These are phyloP conservation scores for Apamea epomidion DNA, from an alignment of 2,888 invertebrate genomes.

Conservation along the genomic window DNA sequence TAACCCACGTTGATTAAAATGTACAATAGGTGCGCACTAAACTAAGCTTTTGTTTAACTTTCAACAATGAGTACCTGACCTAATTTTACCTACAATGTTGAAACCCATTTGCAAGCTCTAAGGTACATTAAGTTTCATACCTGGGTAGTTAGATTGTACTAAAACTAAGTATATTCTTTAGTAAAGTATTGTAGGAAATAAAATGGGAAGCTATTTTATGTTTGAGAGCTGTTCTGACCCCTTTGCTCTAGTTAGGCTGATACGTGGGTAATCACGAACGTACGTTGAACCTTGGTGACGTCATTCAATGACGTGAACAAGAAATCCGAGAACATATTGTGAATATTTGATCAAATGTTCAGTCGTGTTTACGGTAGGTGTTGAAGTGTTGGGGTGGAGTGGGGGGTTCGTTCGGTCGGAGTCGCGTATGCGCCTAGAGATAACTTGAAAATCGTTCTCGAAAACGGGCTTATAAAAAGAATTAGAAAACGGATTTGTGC, in stretches of 20 bases:
- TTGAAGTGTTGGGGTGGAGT: slow-evolving; percentile 16
- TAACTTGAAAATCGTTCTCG: background rate
- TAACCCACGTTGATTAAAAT: slow-evolving; percentile 38
- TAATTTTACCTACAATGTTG: slow-evolving; percentile 39
- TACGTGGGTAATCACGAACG: slow-evolving; percentile 51
- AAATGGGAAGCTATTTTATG: slow-evolving; percentile 43
- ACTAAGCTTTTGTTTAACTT: slow-evolving; percentile 47
- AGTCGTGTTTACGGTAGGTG: slow-evolving; percentile 7
- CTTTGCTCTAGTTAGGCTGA: slow-evolving; percentile 48
- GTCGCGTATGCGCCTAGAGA: background rate
- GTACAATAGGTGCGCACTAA: slow-evolving; percentile 31
- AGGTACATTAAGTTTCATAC: slow-evolving; percentile 31
- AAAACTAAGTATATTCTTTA: slow-evolving; percentile 29
- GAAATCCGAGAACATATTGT: slow-evolving; percentile 30
- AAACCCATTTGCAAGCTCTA: slow-evolving; percentile 19
- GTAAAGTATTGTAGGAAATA: slow-evolving; percentile 34
- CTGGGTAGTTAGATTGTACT: slow-evolving; percentile 2
- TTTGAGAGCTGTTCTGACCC: slow-evolving; percentile 30
- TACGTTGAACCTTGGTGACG: slow-evolving; percentile 58
- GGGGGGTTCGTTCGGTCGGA: background rate
- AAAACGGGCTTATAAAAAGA: background rate
- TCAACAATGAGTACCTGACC: slow-evolving; percentile 41
- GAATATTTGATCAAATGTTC: slow-evolving; percentile 37
- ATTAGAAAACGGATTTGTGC: background rate
- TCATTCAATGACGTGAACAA: slow-evolving; percentile 44